A percentile compares a stretch with the other conserved stretches of the same genome.
These are phyloP conservation scores for human DNA, from an alignment of 2,113 vertebrate species.

Conservation along the genomic window DNA sequence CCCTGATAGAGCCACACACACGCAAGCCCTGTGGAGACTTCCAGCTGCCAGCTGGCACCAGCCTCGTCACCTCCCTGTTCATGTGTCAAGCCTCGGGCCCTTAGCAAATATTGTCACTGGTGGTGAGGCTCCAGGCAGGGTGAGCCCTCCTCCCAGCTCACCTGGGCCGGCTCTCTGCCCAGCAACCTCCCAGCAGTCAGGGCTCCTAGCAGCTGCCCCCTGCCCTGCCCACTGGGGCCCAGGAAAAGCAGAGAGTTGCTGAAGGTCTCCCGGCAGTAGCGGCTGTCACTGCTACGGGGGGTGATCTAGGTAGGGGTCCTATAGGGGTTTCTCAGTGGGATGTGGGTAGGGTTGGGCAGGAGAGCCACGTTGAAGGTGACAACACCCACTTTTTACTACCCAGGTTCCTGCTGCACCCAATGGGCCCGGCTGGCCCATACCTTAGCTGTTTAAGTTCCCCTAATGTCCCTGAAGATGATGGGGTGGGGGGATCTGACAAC, in stretches of 20 bases:
- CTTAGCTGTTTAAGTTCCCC: not conserved
- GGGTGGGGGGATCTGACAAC: not conserved
- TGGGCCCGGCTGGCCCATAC: not conserved
- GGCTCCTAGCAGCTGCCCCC: not conserved
- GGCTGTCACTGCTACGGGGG: not conserved
- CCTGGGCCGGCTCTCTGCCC: slow-evolving; percentile 40
- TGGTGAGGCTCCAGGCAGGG: slow-evolving; percentile 36
- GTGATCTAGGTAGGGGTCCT: not conserved
- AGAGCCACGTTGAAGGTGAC: not conserved
- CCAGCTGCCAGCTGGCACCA: slow-evolving; percentile 24
- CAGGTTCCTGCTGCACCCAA: not conserved
- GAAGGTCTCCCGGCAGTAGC: not conserved
- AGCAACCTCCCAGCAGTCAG: not conserved
- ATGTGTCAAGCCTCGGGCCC: slow-evolving; percentile 47
- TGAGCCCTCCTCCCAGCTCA: slow-evolving; percentile 32
- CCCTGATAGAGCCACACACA: not conserved
- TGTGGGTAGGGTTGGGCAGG: not conserved
- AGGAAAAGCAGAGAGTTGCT: not conserved
- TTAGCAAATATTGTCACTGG: slow-evolving; percentile 71
- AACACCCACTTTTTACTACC: not conserved
- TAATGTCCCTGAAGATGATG: not conserved
- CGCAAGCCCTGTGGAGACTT: not conserved
- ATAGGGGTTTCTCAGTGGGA: not conserved
- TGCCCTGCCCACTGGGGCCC: not conserved
- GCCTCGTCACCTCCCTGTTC: not conserved